Evolutionary conservation across 1,140 invertebrate species (phyloP), one percentile per base, ranked within the genome.

Genomic region (Phymorhynchus buccinoides): DNA sequence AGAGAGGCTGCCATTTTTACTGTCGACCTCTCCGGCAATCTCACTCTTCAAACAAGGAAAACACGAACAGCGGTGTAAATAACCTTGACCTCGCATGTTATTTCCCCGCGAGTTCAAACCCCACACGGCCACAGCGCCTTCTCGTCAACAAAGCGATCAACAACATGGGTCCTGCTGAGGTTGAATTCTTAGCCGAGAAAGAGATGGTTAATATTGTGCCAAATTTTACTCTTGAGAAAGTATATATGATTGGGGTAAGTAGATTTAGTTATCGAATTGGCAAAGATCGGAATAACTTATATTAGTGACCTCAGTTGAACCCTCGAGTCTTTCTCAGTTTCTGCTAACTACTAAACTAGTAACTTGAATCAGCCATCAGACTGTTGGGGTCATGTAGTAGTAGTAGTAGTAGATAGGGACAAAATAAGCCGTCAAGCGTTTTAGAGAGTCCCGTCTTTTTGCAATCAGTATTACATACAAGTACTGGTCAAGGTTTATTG

Each of bases 181-280:
- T 98, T 39, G 91, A 99, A 94, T 99, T 99, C 94, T 94, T 99
- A 82, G 97, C 97, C 16, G 98, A 99, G 94, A 96, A 98, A 87
- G 95, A 96, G 90, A 93, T 95, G 71, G 95, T 99, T 32, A 95
- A 95, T 86, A 96, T 99, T 30, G 96, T 99, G 87, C 98, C 98
- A 4, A 98, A 98, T 92, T 99, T 99, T 93, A 96, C 95, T 80
- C 96, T 96, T 90, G 95, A 96, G 12, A 92, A 93, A 85, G 93
- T 95, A 35, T 94, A 94, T 90, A 89, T 96, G 81, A 95, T 96
- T 75, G 89, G 91, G 35, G 93, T 93, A 90, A 89, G 89, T 90
- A 32, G 22, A 30, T 32, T 7, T 66, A 22, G 22, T 22, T 2
- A 42, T 62, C 37, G 42, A n/a, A 32, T 56, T n/a, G 18, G 35